These are phyloP conservation scores for Prunella himalayana DNA, from an alignment of 2,113 vertebrate species.

Conservation along the genomic window DNA sequence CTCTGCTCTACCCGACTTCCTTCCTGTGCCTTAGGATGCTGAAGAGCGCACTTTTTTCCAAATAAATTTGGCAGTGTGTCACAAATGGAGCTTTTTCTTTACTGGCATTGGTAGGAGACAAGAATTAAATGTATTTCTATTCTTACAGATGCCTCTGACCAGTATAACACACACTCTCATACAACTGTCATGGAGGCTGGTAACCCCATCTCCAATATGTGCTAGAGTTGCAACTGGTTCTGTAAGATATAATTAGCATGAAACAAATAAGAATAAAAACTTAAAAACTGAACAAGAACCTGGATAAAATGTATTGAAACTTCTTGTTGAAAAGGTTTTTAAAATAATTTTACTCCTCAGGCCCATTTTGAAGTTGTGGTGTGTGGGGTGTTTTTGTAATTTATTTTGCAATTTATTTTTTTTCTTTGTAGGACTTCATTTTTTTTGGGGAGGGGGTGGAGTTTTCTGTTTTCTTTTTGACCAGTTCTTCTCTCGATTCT, in stretches of 20 bases:
- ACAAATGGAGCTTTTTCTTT: not conserved
- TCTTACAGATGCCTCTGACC: not conserved
- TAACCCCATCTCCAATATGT: not conserved
- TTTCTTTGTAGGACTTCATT: not conserved
- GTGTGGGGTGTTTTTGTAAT: not conserved
- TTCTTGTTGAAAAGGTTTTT: not conserved
- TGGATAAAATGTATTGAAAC: not conserved
- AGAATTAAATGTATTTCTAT: not conserved
- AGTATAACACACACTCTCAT: accelerated
- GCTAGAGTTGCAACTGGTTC: not conserved
- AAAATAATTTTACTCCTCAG: not conserved
- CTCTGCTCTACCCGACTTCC: not conserved
- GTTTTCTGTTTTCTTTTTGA: not conserved
- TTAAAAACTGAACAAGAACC: not conserved
- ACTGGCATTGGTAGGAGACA: not conserved
- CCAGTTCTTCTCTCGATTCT: not conserved
- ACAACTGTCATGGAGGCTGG: not conserved
- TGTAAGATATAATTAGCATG: not conserved
- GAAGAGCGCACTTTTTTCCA: not conserved
- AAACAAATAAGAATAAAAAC: not conserved
- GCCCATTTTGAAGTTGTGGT: not conserved
- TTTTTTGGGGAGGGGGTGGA: accelerated
- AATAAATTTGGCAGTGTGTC: not conserved
- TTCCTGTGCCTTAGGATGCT: not conserved
- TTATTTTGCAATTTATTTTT: not conserved